Base-by-base conservation (phyloP, 2,888 invertebrate genomes). In the Tolmerus cingulatus region DNA sequence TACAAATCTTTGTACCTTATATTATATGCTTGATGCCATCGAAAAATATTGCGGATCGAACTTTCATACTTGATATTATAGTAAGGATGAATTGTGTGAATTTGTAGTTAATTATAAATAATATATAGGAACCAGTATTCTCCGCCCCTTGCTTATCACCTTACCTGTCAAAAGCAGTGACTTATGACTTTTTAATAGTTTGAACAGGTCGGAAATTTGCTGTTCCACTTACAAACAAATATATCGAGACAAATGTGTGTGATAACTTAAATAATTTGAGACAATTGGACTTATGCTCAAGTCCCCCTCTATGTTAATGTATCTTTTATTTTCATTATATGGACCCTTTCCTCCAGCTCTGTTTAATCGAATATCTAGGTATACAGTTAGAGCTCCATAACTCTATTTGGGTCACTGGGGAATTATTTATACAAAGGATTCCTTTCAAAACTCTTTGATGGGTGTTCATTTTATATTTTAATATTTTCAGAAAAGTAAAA, bases 131-230 rank as follows among this genome's bases (percentile, higher is more conserved):
- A 76, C 16, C 2, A 76, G 27, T n/a, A 76, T 5, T 74, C 30
- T 74, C 30, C 12, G 74, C 5, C 30, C 12, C 74, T 74, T 0
- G 16, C 16, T 40, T 16, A 14, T 76, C 34, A 76, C 40, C 2
- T 84, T 74, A 37, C 27, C 57, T 84, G 84, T 74, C 84, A 84
- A 14, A 84, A 40, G 14, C 43, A 84, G 74, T 84, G 84, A 84
- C 66, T 84, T 84, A 84, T 84, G 84, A 74, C 84, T 66, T n/a
- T 84, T 66, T 84, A 37, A 84, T 74, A 40, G 51, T 37, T 66
- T 37, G 34, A 84, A 84, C 82, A 8, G 19, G 66, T 19, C 16
- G 34, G 12, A 27, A 66, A 66, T 84, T 84, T 84, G 37, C 51
- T 84, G 84, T 27, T 16, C 66, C 40, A 84, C 7, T 84, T 74